Percentiles rank a stretch among this genome's conserved stretches.
Conservation (phyloP, 2,888 invertebrate species). For the Drosophila rellima region DNA sequence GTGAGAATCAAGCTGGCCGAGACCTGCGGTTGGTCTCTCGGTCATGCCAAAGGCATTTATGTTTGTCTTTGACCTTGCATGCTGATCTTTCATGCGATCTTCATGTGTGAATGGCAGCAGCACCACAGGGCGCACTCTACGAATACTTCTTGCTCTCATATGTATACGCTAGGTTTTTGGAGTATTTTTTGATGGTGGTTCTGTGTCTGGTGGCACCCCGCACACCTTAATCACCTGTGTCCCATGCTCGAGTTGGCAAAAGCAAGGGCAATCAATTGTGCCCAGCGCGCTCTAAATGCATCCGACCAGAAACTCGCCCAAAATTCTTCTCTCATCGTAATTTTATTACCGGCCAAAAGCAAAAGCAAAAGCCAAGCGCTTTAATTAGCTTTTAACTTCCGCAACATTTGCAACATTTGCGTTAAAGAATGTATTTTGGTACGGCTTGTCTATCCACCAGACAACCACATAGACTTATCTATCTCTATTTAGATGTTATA, state of each 20-base stretch:
- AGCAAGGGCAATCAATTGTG: slow-evolving; percentile 80
- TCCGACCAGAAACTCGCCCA: slow-evolving; percentile 75
- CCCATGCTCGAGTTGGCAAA: slow-evolving; percentile 78
- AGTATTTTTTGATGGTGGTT: slow-evolving; percentile 28
- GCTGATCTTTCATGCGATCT: slow-evolving; percentile 65
- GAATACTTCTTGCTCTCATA: slow-evolving; percentile 17
- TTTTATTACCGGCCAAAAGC: slow-evolving; percentile 65
- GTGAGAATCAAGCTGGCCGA: slow-evolving; percentile 41
- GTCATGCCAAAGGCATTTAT: slow-evolving; percentile 70
- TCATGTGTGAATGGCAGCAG: slow-evolving; percentile 74
- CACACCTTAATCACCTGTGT: slow-evolving; percentile 60
- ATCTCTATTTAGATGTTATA: slow-evolving; percentile 11
- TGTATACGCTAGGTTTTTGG: slow-evolving; percentile 9
- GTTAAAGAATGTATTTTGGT: slow-evolving; percentile 54
- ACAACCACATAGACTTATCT: slow-evolving; percentile 26
- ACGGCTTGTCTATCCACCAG: slow-evolving; percentile 45
- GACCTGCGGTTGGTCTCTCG: slow-evolving; percentile 52
- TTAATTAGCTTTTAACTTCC: slow-evolving; percentile 80
- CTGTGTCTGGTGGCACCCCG: slow-evolving; percentile 33
- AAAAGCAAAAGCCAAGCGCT: slow-evolving; percentile 67
- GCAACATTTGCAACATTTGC: slow-evolving; percentile 71
- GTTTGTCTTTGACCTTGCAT: slow-evolving; percentile 69
- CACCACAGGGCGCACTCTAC: slow-evolving; percentile 64
- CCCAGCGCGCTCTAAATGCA: slow-evolving; percentile 68
- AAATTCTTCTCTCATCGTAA: slow-evolving; percentile 56